Evolutionary conservation across 2,113 vertebrate genomes (phyloP).

Genomic region (Lepidothrix coronata): DNA sequence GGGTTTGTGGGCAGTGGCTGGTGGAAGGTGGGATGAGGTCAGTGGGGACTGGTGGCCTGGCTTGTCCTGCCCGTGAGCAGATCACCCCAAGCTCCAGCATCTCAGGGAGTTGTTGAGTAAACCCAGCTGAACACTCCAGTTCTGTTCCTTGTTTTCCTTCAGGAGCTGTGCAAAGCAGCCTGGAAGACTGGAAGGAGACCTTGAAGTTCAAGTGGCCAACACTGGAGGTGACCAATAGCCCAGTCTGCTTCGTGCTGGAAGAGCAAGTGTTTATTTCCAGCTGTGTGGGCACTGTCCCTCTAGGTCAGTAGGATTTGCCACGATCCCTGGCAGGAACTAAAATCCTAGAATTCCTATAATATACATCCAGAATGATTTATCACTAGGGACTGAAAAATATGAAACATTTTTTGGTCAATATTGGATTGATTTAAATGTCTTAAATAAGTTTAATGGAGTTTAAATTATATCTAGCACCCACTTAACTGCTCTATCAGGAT

Average conservation of each 20-base stretch:
- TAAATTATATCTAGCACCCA: slow-evolving; percentile 3
- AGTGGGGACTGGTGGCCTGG: fast-evolving
- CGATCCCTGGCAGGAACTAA: neutral
- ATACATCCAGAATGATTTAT: neutral
- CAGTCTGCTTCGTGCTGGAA: neutral
- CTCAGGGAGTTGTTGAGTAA: neutral
- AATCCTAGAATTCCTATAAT: neutral
- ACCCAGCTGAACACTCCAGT: neutral
- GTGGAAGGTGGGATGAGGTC: neutral
- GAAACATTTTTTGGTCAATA: neutral
- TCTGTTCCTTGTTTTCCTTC: neutral
- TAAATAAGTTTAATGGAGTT: neutral
- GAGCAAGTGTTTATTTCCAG: neutral
- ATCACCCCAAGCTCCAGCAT: fast-evolving
- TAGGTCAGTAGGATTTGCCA: fast-evolving
- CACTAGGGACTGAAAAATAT: neutral
- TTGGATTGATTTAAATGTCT: slow-evolving; percentile 25
- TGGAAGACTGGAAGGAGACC: no score
- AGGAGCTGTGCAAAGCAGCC: neutral
- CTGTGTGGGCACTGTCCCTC: no score
- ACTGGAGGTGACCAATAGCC: neutral
- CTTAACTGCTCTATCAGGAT: neutral
- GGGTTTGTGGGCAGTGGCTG: neutral
- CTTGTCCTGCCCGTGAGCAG: fast-evolving
- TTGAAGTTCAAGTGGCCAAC: neutral